phyloP scores from a whole-genome alignment of 2,113 vertebrate species.

The Dryoscopus gambensis region DNA sequence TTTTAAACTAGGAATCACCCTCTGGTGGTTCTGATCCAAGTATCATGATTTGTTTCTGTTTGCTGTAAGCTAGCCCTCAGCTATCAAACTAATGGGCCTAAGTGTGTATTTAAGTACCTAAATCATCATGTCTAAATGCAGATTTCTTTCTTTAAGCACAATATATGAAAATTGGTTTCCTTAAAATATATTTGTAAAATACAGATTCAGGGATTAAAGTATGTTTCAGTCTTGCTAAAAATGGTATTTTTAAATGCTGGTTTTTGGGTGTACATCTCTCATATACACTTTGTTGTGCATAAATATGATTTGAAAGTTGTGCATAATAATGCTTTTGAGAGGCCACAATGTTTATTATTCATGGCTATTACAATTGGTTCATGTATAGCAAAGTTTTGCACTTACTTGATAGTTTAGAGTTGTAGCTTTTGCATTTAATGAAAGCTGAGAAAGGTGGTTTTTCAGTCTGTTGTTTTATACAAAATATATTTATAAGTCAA shows the following conservation, averaged over 20 bases:
- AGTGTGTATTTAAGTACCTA: neutral
- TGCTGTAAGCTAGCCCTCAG: neutral
- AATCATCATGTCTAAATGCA: neutral
- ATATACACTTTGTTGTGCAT: neutral
- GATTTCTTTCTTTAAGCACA: neutral
- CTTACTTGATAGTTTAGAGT: neutral
- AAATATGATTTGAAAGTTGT: neutral
- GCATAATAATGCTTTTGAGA: conserved; percentile 20
- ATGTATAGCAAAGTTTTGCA: neutral
- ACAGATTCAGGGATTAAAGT: neutral
- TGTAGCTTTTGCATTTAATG: neutral
- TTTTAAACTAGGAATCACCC: neutral
- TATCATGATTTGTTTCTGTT: conserved; percentile 7
- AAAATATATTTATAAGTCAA: neutral
- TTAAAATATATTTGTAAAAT: neutral
- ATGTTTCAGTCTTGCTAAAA: conserved; percentile 1
- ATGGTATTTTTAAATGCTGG: neutral
- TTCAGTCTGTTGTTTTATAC: neutral
- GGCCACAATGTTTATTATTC: neutral
- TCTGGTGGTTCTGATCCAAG: conserved; percentile 2
- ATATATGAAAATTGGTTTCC: neutral
- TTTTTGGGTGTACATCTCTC: neutral
- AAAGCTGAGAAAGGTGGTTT: neutral
- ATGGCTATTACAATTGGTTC: neutral
- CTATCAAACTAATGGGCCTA: neutral